phyloP scores from a whole-genome alignment of 2,113 vertebrate genomes.

The Rhinolophus ferrumequinum region DNA sequence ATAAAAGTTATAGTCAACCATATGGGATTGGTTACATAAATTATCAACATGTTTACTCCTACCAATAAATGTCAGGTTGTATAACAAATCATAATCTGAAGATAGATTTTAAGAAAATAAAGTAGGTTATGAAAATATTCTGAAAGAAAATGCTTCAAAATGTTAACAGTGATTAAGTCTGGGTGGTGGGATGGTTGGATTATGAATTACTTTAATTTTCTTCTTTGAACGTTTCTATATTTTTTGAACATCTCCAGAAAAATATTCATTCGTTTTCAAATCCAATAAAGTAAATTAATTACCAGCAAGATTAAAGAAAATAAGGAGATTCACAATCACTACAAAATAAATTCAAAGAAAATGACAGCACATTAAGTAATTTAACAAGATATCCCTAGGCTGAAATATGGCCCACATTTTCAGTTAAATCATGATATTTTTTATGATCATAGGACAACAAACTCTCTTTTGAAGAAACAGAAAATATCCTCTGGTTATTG shows the following conservation, averaged over 20 bases:
- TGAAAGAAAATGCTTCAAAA: slow-evolving; percentile 34
- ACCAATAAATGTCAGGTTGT: slow-evolving; percentile 1
- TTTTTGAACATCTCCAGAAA: not conserved
- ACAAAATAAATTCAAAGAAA: not conserved
- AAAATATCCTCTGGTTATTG: not conserved
- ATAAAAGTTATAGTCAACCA: not conserved
- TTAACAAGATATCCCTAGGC: not conserved
- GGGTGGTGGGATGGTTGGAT: not conserved
- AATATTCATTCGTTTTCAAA: not conserved
- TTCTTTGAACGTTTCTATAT: not conserved
- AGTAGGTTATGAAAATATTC: not conserved
- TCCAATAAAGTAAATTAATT: not conserved
- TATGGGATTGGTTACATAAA: not conserved
- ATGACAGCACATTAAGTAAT: not conserved
- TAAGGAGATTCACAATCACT: not conserved
- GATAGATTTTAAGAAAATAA: slow-evolving; percentile 9
- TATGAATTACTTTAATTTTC: not conserved
- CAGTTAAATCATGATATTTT: not conserved
- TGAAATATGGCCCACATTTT: not conserved
- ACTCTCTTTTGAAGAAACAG: not conserved
- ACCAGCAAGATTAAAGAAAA: not conserved
- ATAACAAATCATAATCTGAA: not conserved
- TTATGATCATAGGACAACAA: not conserved
- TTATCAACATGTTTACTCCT: not conserved
- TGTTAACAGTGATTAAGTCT: not conserved